Percentiles rank a stretch among this genome's conserved stretches.
Evolutionary conservation across 1,140 invertebrate genomes (phyloP).

Genomic region (Bombus turneri): DNA sequence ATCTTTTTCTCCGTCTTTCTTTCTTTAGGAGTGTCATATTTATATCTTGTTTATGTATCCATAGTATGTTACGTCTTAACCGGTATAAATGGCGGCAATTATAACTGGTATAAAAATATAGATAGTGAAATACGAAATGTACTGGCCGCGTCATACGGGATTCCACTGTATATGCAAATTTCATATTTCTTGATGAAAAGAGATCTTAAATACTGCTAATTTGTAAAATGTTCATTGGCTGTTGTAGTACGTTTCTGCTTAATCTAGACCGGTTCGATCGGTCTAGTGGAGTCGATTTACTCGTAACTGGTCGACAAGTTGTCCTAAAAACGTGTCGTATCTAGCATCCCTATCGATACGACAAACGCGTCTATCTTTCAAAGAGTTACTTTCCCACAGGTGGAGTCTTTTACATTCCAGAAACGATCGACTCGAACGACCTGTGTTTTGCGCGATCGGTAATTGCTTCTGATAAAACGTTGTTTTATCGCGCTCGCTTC

Average conservation of each 20-base stretch:
- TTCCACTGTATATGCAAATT: neutral
- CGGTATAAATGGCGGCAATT: no score
- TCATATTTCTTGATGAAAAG: neutral
- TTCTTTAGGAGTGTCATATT: neutral
- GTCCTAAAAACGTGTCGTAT: neutral
- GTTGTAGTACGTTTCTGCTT: neutral
- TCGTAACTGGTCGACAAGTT: neutral
- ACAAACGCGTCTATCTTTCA: neutral
- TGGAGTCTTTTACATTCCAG: neutral
- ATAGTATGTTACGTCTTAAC: neutral
- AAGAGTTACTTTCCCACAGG: neutral
- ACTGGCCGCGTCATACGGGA: no score
- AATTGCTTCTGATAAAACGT: conserved; percentile 31
- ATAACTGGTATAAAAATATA: neutral
- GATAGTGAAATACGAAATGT: no score
- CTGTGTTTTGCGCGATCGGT: conserved; percentile 33
- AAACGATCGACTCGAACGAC: conserved; percentile 20
- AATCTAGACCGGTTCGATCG: neutral
- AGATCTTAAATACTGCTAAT: neutral
- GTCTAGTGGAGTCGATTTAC: neutral
- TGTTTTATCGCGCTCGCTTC: conserved; percentile 26
- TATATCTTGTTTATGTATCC: no score
- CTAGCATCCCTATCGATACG: neutral
- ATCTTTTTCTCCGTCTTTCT: neutral
- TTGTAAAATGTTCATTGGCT: neutral